These are phyloP conservation scores for Synergus itoensis DNA, from an alignment of 2,888 invertebrate species.

Conservation along the genomic window DNA sequence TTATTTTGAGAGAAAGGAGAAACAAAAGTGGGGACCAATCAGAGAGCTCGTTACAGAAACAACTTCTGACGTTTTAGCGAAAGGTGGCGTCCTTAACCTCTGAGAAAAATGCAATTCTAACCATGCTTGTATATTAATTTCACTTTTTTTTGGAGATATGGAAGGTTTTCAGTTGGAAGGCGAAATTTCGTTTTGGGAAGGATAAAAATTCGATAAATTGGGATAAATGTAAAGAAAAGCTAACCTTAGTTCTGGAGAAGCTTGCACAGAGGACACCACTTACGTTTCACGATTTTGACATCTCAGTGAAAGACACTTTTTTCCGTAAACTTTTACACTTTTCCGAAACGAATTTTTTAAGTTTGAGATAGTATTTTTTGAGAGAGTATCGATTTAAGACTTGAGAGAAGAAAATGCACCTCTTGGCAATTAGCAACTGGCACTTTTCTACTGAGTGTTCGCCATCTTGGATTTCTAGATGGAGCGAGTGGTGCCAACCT, in stretches of 20 bases:
- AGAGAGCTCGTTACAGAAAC: slow-evolving; percentile 54
- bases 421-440: slow-evolving; percentile 24
- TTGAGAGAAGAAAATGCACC: not conserved
- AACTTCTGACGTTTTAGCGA: slow-evolving; percentile 55
- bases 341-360: not conserved
- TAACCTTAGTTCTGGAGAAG: slow-evolving; percentile 67
- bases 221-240: slow-evolving; percentile 53
- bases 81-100: slow-evolving; percentile 70
- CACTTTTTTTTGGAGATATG: not conserved
- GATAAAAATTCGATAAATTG: slow-evolving; percentile 36
- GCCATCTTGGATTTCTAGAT: slow-evolving; percentile 31
- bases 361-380: not conserved
- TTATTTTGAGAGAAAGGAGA: slow-evolving; percentile 45
- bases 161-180: not conserved
- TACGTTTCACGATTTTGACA: slow-evolving; percentile 54
- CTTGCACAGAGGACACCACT: slow-evolving; percentile 72
- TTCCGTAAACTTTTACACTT: not conserved
- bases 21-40: slow-evolving; percentile 68
- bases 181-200: not conserved
- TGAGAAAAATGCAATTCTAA: slow-evolving; percentile 69
- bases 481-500: slow-evolving; percentile 3
- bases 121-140: slow-evolving; percentile 59
- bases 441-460: slow-evolving; percentile 15
- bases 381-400: not conserved
- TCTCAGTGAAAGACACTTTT: not conserved